A percentile compares a stretch with the other conserved stretches of the same genome.
phyloP scores from a whole-genome alignment of 2,113 vertebrate species.

The Sebastes fasciatus region DNA sequence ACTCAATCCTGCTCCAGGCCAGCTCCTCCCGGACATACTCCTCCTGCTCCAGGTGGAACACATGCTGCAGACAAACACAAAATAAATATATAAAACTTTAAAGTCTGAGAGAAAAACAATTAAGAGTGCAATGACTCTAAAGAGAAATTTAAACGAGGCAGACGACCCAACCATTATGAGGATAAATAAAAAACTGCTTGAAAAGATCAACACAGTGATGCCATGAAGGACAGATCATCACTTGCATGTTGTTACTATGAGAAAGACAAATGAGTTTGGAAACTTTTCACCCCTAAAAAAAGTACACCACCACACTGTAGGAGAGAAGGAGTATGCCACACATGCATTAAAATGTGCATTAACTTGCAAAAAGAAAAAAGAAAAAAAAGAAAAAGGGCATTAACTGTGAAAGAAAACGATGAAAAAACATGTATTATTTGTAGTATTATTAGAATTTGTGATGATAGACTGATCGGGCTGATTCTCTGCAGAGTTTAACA shows the following conservation, averaged over 20 bases:
- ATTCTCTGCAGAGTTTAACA: neutral
- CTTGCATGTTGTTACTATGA: neutral
- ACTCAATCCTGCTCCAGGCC: slow-evolving; percentile 85
- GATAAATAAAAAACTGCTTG: neutral
- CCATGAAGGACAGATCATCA: neutral
- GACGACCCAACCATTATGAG: neutral
- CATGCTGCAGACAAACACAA: slow-evolving; percentile 76
- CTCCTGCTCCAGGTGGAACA: slow-evolving; percentile 88
- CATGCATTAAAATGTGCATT: neutral
- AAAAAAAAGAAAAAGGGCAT: neutral
- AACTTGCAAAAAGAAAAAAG: neutral
- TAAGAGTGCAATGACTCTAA: neutral
- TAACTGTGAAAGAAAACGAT: neutral
- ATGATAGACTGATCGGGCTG: neutral
- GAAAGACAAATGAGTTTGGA: neutral
- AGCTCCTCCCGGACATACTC: slow-evolving; percentile 86
- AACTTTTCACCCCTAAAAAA: neutral
- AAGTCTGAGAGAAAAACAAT: neutral
- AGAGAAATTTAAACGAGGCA: neutral
- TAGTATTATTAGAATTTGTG: neutral
- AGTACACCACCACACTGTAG: neutral
- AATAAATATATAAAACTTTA: neutral
- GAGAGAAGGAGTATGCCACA: neutral
- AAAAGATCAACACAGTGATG: neutral
- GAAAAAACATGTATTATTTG: neutral